Base-by-base conservation (phyloP, 2,797 vertebrate genomes). In the Anas capensis region DNA sequence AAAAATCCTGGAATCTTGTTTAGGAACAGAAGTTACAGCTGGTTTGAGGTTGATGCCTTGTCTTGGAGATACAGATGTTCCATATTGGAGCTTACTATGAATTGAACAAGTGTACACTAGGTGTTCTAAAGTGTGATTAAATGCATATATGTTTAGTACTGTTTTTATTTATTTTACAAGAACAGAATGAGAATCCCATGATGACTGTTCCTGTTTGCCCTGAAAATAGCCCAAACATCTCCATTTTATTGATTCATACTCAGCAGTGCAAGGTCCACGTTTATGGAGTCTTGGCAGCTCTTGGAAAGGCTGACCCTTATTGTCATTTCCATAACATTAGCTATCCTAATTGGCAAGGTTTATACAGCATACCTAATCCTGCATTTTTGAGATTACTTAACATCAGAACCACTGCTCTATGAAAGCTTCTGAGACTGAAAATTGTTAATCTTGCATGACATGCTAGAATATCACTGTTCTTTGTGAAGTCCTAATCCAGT, bases 341-440 rank as follows among this genome's bases (percentile, higher is more conserved):
- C n/a, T 66, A 11, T 40, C 53, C 31, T 53, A 20, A 69, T 26
- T 78, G 34, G 10, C 20, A 56, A 79, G 46, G 10, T 54, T 82
- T 65, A 23, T 7, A 31, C 20, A 16, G 38, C 7, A n/a, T 42
- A 46, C 21, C 46, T 60, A 70, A 56, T 69, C 51, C 11, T 15
- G 36, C 29, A 8, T 65, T 81, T 95, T 61, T 48, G 34, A 21
- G 29, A 13, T 83, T 75, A 4, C n/a, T 56, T 82, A 58, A 65
- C 8, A 38, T 91, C 19, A 82, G 26, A 33, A 44, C 29, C 8
- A 20, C 24, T 46, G 42, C 16, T 80, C 44, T 75, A 0, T 61
- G 79, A 34, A 86, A 81, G 46, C n/a, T 87, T 87, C 83, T 83
- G 49, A 27, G 44, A 72, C 46, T 62, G 36, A 83, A 91, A 90